Evolutionary conservation across 2,888 invertebrate species (phyloP).

Genomic region (Dione vanillae): DNA sequence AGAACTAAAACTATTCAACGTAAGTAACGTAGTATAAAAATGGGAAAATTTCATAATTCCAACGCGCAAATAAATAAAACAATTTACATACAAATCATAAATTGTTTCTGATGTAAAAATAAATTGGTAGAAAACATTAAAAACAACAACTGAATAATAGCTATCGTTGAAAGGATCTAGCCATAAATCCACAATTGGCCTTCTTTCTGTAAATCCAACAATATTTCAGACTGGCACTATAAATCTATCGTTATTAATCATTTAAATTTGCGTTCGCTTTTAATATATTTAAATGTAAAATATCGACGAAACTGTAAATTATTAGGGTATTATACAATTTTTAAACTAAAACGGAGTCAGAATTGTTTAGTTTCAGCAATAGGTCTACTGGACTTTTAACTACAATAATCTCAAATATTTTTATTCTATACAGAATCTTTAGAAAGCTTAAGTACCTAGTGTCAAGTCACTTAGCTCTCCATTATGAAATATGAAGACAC

Average conservation of each 20-base stretch:
- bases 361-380: no score
- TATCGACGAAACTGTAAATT: neutral
- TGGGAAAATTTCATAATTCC: conserved; percentile 7
- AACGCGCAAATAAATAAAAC: neutral
- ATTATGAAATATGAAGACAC: no score
- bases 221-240: neutral
- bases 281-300: neutral
- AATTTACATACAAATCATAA: neutral
- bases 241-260: no score
- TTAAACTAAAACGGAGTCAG: no score
- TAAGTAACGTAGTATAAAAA: neutral
- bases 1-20: neutral
- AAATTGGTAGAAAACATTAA: neutral
- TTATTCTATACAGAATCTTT: neutral
- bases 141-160: conserved; percentile 4
- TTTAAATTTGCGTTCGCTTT: no score
- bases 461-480: no score
- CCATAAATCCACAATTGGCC: neutral
- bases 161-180: conserved; percentile 7
- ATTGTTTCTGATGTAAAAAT: neutral
- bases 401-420: neutral
- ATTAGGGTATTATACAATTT: no score
- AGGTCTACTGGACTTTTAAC: neutral
- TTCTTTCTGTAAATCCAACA: neutral
- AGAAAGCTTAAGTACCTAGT: no score